phyloP scores from a whole-genome alignment of 2,113 vertebrate species.

The Xenotilapia longispinis region DNA sequence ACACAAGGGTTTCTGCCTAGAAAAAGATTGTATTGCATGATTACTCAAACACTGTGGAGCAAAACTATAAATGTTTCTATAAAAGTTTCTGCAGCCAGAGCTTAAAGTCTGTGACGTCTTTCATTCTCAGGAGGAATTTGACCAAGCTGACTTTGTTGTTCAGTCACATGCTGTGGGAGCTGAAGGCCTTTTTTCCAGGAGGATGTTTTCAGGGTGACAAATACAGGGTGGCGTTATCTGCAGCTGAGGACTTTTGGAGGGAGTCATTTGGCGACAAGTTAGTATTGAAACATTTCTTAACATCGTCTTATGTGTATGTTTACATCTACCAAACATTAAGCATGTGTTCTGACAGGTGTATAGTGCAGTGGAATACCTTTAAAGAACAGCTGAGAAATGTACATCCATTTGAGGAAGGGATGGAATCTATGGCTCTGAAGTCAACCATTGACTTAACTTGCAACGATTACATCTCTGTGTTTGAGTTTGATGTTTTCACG shows the following conservation, averaged over 20 bases:
- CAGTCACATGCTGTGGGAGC: constrained; percentile 81
- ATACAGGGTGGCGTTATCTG: constrained; percentile 66
- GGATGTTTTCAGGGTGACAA: constrained; percentile 73
- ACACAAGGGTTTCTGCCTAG: background rate
- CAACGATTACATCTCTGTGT: constrained; percentile 80
- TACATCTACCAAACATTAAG: background rate
- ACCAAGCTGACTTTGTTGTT: constrained; percentile 83
- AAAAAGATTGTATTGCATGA: background rate
- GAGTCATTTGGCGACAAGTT: constrained; percentile 72
- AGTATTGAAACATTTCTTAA: background rate
- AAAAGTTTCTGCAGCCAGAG: background rate
- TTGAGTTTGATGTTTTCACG: constrained; percentile 90
- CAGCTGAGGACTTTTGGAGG: constrained; percentile 79
- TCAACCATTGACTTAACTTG: constrained; percentile 86
- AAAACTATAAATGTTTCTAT: background rate
- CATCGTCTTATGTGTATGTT: background rate
- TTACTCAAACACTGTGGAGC: background rate
- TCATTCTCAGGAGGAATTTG: constrained; percentile 72
- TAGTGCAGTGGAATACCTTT: constrained; percentile 78
- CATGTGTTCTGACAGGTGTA: constrained; percentile 63
- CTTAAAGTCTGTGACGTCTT: background rate
- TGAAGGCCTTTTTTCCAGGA: constrained; percentile 72
- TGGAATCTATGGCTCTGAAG: constrained; percentile 76
- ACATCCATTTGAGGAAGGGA: constrained; percentile 73
- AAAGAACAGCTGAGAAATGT: constrained; percentile 62